Evolutionary conservation across 2,888 invertebrate species (phyloP).

Genomic region (Phyto melanocephala): DNA sequence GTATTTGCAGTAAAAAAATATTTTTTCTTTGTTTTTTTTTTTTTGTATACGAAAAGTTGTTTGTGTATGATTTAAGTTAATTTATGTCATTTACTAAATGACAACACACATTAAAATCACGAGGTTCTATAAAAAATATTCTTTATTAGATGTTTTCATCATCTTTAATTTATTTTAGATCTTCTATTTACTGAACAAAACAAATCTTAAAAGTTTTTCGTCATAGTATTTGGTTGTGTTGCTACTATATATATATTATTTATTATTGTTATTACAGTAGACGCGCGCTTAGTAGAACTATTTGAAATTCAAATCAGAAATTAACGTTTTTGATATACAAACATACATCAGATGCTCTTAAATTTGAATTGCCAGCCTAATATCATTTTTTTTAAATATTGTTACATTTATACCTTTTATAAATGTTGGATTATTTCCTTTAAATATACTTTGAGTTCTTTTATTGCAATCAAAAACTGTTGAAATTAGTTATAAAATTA

Average conservation of each 20-base stretch:
- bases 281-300: no score
- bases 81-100: conserved; percentile 50
- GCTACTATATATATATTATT: neutral
- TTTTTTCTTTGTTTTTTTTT: neutral
- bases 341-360: no score
- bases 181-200: neutral
- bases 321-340: no score
- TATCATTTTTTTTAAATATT: no score
- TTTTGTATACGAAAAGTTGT: conserved; percentile 1
- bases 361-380: no score
- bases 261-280: neutral
- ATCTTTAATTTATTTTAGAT: neutral
- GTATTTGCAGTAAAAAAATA: neutral
- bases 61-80: conserved; percentile 16
- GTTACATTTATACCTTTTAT: no score
- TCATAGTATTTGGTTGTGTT: neutral
- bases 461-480: no score
- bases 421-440: no score
- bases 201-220: neutral
- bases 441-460: no score
- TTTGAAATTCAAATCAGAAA: no score
- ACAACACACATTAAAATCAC: conserved; percentile 54
- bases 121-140: conserved; percentile 25
- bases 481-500: no score
- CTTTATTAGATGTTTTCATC: neutral